phyloP scores from a whole-genome alignment of 2,797 vertebrate species.

The Gila robusta region DNA sequence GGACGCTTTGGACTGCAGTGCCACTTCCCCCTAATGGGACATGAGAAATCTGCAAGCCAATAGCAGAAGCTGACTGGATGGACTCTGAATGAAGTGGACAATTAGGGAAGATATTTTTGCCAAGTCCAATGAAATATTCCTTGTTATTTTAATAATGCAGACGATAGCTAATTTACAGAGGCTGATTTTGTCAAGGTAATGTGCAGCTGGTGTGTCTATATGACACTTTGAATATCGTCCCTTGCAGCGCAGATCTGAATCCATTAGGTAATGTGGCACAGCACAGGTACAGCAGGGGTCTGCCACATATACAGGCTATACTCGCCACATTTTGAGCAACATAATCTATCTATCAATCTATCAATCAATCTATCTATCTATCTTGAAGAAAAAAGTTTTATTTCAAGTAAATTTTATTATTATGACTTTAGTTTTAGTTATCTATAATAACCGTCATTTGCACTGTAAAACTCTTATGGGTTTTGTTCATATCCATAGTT shows the following conservation, averaged over 20 bases:
- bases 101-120: conserved; percentile 86
- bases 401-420: too few relatives aligned
- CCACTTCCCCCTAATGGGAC: conserved; percentile 89
- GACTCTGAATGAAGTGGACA: conserved; percentile 95
- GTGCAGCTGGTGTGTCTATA: conserved; percentile 90
- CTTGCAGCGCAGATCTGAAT: conserved; percentile 79
- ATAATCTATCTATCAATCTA: background rate
- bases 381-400: too few relatives aligned
- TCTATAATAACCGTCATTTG: too few relatives aligned
- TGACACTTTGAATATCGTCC: conserved; percentile 96
- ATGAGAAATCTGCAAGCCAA: conserved; percentile 87
- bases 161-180: conserved; percentile 92
- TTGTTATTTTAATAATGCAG: conserved; percentile 99
- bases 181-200: conserved; percentile 95
- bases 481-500: background rate
- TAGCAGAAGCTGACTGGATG: conserved; percentile 90
- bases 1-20: conserved; percentile 85
- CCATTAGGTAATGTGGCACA: conserved; percentile 45
- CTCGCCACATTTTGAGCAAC: background rate
- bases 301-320: background rate
- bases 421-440: too few relatives aligned
- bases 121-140: conserved; percentile 94
- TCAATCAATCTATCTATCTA: too few relatives aligned
- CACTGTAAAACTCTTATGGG: background rate
- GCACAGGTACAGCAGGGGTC: background rate